Base-by-base conservation (phyloP, 2,888 invertebrate genomes). In the Deilephila porcellus region DNA sequence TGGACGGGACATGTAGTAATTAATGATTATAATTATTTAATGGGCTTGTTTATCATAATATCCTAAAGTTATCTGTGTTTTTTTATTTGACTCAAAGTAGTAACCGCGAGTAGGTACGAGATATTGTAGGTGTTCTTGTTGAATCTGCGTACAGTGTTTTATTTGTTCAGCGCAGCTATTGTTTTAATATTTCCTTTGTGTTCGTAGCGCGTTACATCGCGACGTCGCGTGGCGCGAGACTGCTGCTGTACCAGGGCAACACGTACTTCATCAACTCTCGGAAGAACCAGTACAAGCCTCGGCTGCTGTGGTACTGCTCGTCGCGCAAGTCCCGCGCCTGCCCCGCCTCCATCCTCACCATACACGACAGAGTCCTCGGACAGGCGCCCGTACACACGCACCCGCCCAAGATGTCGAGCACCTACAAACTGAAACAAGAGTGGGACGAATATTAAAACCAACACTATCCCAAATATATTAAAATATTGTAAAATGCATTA, bases 231-330 rank as follows among this genome's bases (percentile, higher is more conserved):
- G 90, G 90, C 63, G 87, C 87, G 29, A 84, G 87, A 71, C 85
- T 91, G 73, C 85, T 91, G 59, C 88, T 87, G 82, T 89, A 87
- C 85, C 85, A 86, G 74, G 90, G 90, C 74, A 88, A 91, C 78
- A 91, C 89, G 0, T 91, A 85, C 83, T 90, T 90, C 86, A 86
- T 88, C 75, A 90, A 91, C 81, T 86, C 86, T 71, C 82, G 87
- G 62, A 88, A 86, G 77, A 86, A 82, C 52, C 84, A 85, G 77
- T 82, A 85, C 73, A 83, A 86, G 74, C 77, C 86, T 19, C 85
- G 89, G 6, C 81, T 90, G 62, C 85, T 91, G 56, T 91, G 91
- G 90, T 91, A 89, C 82, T 90, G 91, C 76, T 91, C 91, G 3
- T 89, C 88, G n/a, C 82, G 91, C 74, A 90, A 87, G 77, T 90